These are phyloP conservation scores for Allolobophora icterica DNA, from an alignment of 2,888 invertebrate genomes.

Conservation along the genomic window DNA sequence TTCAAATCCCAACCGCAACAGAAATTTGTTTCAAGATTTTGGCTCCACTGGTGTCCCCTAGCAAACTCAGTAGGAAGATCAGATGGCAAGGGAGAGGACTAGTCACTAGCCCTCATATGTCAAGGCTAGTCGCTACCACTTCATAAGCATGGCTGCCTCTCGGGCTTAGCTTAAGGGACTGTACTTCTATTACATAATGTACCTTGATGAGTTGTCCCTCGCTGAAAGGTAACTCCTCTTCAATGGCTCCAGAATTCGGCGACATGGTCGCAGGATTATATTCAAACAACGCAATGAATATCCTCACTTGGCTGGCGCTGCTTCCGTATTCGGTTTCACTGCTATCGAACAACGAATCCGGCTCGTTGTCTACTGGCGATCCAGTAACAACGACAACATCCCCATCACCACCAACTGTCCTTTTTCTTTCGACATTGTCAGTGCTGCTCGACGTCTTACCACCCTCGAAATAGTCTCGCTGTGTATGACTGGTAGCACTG, in stretches of 20 bases:
- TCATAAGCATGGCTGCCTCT: no score
- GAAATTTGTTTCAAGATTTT: no score
- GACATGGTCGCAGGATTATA: constrained; percentile 98
- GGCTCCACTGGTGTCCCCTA: no score
- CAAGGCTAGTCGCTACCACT: no score
- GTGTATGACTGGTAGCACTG: not conserved
- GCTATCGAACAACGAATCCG: constrained; percentile 29
- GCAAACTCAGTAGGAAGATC: no score
- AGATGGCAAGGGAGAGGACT: no score
- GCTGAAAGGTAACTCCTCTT: constrained; percentile 94
- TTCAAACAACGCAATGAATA: constrained; percentile 92
- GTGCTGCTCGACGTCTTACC: not conserved
- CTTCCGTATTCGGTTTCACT: constrained; percentile 26
- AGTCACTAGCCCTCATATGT: no score
- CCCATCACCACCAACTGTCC: not conserved
- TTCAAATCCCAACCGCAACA: no score
- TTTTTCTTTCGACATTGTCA: not conserved
- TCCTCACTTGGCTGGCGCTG: constrained; percentile 52
- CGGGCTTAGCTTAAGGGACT: no score
- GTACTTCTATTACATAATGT: constrained; percentile 38
- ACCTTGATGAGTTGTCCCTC: constrained; percentile 97
- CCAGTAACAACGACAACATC: not conserved
- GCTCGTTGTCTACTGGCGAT: constrained; percentile 12
- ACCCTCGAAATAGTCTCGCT: constrained; percentile 7
- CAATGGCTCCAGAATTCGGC: constrained; percentile 96